A percentile compares a stretch with the other conserved stretches of the same genome.
phyloP scores from a whole-genome alignment of 2,888 invertebrate species.

The Tetragnatha montana region DNA sequence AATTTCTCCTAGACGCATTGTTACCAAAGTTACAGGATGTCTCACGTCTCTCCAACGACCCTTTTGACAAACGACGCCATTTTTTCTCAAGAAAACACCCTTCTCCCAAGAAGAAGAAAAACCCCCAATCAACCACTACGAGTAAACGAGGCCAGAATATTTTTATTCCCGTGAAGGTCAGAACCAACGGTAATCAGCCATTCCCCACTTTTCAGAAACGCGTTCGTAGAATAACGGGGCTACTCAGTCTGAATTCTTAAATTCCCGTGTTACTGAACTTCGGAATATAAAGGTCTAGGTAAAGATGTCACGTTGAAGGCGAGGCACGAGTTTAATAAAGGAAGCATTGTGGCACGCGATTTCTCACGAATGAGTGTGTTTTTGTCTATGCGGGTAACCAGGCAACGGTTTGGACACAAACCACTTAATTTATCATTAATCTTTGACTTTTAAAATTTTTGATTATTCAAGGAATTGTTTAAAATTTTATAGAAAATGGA shows the following conservation, averaged over 20 bases:
- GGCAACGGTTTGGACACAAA: conserved; percentile 45
- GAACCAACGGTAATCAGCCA: conserved; percentile 28
- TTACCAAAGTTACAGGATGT: background rate
- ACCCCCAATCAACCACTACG: background rate
- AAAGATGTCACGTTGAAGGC: conserved; percentile 40
- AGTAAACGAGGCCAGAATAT: conserved; percentile 10
- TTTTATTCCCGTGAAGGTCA: conserved; percentile 40
- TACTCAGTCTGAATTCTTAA: conserved; percentile 52
- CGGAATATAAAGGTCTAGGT: conserved; percentile 44
- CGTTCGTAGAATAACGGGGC: conserved; percentile 27
- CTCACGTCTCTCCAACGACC: background rate
- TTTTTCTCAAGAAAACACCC: conserved; percentile 10
- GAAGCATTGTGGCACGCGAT: conserved; percentile 54
- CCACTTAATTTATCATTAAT: conserved; percentile 44
- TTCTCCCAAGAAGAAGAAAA: background rate
- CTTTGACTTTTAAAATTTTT: conserved; percentile 15
- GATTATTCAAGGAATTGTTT: background rate
- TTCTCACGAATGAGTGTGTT: conserved; percentile 49
- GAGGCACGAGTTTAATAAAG: conserved; percentile 31
- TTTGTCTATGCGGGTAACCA: conserved; percentile 48
- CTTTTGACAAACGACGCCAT: conserved; percentile 2
- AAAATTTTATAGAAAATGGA: conserved; percentile 1
- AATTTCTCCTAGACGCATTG: background rate
- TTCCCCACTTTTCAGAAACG: conserved; percentile 5
- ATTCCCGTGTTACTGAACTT: conserved; percentile 52